Evolutionary conservation across 2,797 vertebrate species (phyloP).

Genomic region (Pelodytes ibericus): DNA sequence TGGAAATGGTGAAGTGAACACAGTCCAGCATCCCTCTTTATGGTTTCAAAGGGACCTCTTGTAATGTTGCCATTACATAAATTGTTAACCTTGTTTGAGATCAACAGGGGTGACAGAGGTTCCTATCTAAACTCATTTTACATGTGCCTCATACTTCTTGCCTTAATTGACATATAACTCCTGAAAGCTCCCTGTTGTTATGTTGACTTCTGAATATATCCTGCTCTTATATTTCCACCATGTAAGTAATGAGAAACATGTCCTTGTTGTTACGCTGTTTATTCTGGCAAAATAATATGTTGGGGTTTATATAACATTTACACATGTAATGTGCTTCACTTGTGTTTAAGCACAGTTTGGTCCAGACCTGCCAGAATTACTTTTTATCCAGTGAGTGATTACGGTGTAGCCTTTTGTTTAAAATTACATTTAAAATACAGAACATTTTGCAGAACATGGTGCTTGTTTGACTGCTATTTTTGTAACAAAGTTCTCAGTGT

Average conservation of each 20-base stretch:
- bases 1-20: neutral
- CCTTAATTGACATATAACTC: neutral
- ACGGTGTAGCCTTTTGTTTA: neutral
- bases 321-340: neutral
- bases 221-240: conserved; percentile 2
- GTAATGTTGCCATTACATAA: neutral
- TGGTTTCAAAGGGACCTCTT: neutral
- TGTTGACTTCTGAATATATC: neutral
- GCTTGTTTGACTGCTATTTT: too few species aligned
- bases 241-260: conserved; percentile 1
- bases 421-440: neutral
- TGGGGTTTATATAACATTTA: conserved; percentile 13
- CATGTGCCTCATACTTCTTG: neutral
- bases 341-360: neutral
- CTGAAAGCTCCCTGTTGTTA: neutral
- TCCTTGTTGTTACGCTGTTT: neutral
- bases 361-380: neutral
- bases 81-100: neutral
- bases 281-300: conserved; percentile 20
- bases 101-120: neutral
- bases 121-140: neutral
- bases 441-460: too few species aligned
- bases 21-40: neutral
- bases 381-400: neutral
- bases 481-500: too few species aligned